Base-by-base conservation (phyloP, 2,888 invertebrate genomes). In the Oligia fasciuncula region DNA sequence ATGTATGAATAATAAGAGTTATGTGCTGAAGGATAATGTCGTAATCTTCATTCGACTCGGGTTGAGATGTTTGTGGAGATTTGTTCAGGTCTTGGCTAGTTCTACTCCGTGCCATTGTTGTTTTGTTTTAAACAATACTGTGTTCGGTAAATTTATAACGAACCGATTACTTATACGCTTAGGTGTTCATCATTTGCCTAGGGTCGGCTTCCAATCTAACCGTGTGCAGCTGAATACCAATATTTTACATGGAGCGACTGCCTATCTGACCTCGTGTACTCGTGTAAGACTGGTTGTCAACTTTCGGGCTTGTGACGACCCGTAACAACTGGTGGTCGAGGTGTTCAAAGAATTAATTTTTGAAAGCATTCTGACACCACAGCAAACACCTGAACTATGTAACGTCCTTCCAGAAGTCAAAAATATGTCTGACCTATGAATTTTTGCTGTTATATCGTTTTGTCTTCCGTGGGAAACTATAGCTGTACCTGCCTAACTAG, bases 11-110 rank as follows among this genome's bases (percentile, higher is more conserved):
- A 76, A 81, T 87, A 80, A 62, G 68, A 84, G 8, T 60, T 57
- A 78, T 78, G 60, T 66, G 43, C 40, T 66, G 60, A 84, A 76
- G 81, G 77, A 66, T 85, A 85, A 84, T 87, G 74, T 85, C 74
- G 81, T 85, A 85, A 87, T 85, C 76, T 87, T 73, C 81, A 85
- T 76, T 85, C 76, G 81, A 60, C 66, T 65, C 54, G 74, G 79
- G 68, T 75, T n/a, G 60, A 84, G 69, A 84, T 86, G 77, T 77
- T 73, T 72, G 65, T 69, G 40, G 14, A 65, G 78, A 86, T 83
- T 85, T 70, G 67, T 68, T 13, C 9, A 2, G 63, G 35, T 57
- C 74, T 86, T 86, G 43, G 65, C 35, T 70, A 6, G 57, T 23
- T 9, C 35, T 57, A 2, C 5, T 9, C 54, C 23, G n/a, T n/a